Evolutionary conservation across 1,140 invertebrate species (phyloP), one percentile per base, ranked within the genome.

Genomic region (Penaeus japonicus): DNA sequence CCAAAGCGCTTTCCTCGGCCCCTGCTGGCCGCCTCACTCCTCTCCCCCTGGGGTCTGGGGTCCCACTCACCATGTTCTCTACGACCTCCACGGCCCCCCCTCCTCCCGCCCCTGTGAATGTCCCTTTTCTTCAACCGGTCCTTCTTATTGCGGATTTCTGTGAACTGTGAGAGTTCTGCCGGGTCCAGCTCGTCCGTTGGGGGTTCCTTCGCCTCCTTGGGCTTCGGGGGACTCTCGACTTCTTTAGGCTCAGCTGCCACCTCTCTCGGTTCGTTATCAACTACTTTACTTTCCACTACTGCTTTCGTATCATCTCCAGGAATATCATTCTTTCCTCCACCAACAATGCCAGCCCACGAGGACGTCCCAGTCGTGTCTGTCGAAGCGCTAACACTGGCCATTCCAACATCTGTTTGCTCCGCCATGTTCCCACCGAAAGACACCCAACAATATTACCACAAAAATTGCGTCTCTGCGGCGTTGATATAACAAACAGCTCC

Each of bases 341-440:
- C 87, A 39, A 88, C 87, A 59, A 88, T 88, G 87, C 87, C 87
- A 88, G 87, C 87, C 87, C 87, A 88, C 15, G 87, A 88, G n/a
- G 87, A 88, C 65, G 87, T 83, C 65, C 65, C 70, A 47, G 81
- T 35, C 7, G n/a, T 57, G 20, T 88, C 81, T 84, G 57, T 88
- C 20, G 47, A 5, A 62, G 57, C 27, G 54, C 15, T 20, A 82
- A 32, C 53, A 87, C 39, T 27, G 70, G 27, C 80, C 83, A 65
- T 32, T 35, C 65, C 54, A 39, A n/a, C n/a, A 70, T 88, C 70
- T 82, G 87, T 75, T n/a, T 83, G 81, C 87, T 80, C 83, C 87
- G 87, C 87, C 87, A 88, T 88, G 78, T 88, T 88, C 87, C 39
- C 73, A 57, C 73, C 12, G n/a, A 55, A 53, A 78, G 20, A 30